Evolutionary conservation across 1,140 invertebrate species (phyloP).

Genomic region (Onthophagus taurus): DNA sequence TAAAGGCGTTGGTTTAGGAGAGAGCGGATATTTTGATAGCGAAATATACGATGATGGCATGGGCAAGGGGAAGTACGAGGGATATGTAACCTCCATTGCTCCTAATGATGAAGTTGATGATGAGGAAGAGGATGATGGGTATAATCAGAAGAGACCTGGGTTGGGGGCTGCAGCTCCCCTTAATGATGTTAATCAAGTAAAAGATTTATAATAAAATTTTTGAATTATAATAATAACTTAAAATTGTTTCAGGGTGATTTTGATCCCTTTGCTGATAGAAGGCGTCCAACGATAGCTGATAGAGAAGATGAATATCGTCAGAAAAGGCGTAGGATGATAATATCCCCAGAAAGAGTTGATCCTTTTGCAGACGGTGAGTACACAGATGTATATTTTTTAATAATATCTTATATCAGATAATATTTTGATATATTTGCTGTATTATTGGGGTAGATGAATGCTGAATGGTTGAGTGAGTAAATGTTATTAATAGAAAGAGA

Average conservation of each 20-base stretch:
- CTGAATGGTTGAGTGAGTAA: constrained; percentile 9
- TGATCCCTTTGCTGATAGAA: constrained; percentile 92
- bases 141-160: constrained; percentile 59
- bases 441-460: constrained; percentile 28
- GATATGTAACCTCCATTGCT: constrained; percentile 92
- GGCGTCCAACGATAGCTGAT: constrained; percentile 84
- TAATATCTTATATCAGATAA: no score
- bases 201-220: constrained; percentile 15
- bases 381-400: no score
- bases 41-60: constrained; percentile 79
- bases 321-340: constrained; percentile 77
- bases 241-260: no score
- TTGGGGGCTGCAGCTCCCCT: constrained; percentile 79
- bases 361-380: constrained; percentile 93
- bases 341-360: constrained; percentile 93
- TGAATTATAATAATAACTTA: no score
- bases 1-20: constrained; percentile 75
- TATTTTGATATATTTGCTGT: no score
- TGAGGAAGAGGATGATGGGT: constrained; percentile 76
- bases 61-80: constrained; percentile 76
- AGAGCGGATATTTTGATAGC: constrained; percentile 82
- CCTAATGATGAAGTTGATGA: constrained; percentile 84
- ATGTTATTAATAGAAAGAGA: constrained; percentile 2
- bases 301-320: constrained; percentile 94
- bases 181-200: constrained; percentile 82